Evolutionary conservation across 2,888 invertebrate species (phyloP).

Genomic region (Hybos culiciformis): DNA sequence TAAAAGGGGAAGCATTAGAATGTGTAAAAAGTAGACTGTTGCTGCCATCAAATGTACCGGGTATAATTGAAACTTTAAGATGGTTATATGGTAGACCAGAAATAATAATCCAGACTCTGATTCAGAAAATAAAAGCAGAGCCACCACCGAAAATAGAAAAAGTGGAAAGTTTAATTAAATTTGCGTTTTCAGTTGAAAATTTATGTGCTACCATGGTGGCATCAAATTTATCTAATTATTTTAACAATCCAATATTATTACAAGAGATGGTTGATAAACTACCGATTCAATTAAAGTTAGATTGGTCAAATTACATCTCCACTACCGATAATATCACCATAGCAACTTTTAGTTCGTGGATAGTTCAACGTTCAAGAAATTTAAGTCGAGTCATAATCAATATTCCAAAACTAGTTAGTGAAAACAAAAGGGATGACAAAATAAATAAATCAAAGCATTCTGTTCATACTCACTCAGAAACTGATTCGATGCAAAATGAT

Average conservation of each 20-base stretch:
- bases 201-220: conserved; percentile 6
- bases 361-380: conserved; percentile 8
- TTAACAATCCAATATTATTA: conserved; percentile 6
- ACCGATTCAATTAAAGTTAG: conserved; percentile 2
- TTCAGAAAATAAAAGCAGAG: background rate
- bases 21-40: conserved; percentile 5
- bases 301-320: conserved; percentile 7
- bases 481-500: too few relatives aligned
- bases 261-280: conserved; percentile 8
- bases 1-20: conserved; percentile 2
- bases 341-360: conserved; percentile 5
- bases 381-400: conserved; percentile 8
- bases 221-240: background rate
- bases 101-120: background rate
- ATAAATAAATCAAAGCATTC: too few relatives aligned
- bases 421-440: too few relatives aligned
- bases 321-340: background rate
- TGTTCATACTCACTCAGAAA: too few relatives aligned
- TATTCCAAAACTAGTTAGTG: too few relatives aligned
- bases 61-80: conserved; percentile 4
- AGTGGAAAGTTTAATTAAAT: conserved; percentile 5
- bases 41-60: conserved; percentile 3
- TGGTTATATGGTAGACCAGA: conserved; percentile 5
- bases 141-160: conserved; percentile 3
- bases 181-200: conserved; percentile 7